Percentiles rank a stretch among this genome's conserved stretches.
These are phyloP conservation scores for Sycobia sp. DNA, from an alignment of 1,140 invertebrate genomes.

Conservation along the genomic window DNA sequence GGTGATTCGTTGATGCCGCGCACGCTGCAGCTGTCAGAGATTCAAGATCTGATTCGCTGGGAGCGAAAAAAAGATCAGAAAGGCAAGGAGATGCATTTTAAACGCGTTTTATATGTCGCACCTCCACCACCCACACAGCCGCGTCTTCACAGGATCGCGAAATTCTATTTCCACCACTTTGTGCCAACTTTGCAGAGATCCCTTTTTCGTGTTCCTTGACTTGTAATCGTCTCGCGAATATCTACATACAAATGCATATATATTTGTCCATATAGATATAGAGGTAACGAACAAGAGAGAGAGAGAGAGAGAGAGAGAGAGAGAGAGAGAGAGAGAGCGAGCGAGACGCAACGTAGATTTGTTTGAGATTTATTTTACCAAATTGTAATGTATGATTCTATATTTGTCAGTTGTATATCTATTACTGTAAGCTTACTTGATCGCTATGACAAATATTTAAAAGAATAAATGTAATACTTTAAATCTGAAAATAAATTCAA, in stretches of 20 bases:
- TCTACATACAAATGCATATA: neutral
- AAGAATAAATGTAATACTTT: no score
- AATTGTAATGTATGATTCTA: no score
- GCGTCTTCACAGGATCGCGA: neutral
- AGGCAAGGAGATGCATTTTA: slow-evolving; percentile 26
- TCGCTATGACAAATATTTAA: no score
- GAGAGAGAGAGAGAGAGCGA: no score
- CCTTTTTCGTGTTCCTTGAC: neutral
- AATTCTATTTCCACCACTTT: slow-evolving; percentile 27
- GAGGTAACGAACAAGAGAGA: no score
- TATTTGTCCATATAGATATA: slow-evolving; percentile 33
- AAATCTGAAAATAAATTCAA: no score
- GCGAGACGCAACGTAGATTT: no score
- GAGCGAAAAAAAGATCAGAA: neutral
- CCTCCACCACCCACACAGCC: neutral
- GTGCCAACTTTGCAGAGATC: neutral
- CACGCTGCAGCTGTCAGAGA: slow-evolving; percentile 10
- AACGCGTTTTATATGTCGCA: slow-evolving; percentile 17
- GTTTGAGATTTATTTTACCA: no score
- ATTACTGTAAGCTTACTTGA: no score
- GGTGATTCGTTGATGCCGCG: neutral
- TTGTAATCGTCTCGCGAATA: slow-evolving; percentile 7
- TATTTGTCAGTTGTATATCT: no score
- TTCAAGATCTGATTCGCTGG: slow-evolving; percentile 18
- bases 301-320: no score